phyloP scores from a whole-genome alignment of 2,113 vertebrate species.

The Psettodes erumei region DNA sequence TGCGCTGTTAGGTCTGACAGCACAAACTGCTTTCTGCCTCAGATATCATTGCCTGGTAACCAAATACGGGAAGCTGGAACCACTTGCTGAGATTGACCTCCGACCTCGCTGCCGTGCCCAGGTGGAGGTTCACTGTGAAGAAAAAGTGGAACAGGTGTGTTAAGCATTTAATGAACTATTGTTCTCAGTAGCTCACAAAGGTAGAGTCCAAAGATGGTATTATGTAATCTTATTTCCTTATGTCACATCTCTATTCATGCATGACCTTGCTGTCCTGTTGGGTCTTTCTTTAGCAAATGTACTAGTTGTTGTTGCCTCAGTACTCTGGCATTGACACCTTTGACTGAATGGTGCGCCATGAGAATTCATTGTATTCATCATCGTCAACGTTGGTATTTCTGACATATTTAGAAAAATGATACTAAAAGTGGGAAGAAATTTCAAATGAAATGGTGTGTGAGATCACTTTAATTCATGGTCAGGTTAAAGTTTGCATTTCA shows the following conservation, averaged over 20 bases:
- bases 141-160: slow-evolving; percentile 91
- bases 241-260: not conserved
- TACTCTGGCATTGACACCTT: not conserved
- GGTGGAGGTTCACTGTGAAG: slow-evolving; percentile 95
- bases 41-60: slow-evolving; percentile 95
- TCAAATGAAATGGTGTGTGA: too few relatives aligned
- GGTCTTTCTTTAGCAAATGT: not conserved
- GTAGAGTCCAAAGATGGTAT: not conserved
- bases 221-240: not conserved
- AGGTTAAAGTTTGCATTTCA: not conserved
- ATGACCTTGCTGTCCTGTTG: not conserved
- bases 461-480: not conserved
- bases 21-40: not conserved
- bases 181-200: not conserved
- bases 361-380: too few relatives aligned
- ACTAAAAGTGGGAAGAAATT: too few relatives aligned
- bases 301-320: not conserved
- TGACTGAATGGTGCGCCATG: not conserved
- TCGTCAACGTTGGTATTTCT: too few relatives aligned
- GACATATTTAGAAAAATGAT: too few relatives aligned
- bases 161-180: not conserved
- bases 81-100: slow-evolving; percentile 94
- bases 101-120: slow-evolving; percentile 91
- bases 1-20: not conserved
- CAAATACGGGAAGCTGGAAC: slow-evolving; percentile 95